Percentiles rank a stretch among this genome's conserved stretches.
Evolutionary conservation across 2,888 invertebrate species (phyloP).

Genomic region (Rotaria magnacalcarata): DNA sequence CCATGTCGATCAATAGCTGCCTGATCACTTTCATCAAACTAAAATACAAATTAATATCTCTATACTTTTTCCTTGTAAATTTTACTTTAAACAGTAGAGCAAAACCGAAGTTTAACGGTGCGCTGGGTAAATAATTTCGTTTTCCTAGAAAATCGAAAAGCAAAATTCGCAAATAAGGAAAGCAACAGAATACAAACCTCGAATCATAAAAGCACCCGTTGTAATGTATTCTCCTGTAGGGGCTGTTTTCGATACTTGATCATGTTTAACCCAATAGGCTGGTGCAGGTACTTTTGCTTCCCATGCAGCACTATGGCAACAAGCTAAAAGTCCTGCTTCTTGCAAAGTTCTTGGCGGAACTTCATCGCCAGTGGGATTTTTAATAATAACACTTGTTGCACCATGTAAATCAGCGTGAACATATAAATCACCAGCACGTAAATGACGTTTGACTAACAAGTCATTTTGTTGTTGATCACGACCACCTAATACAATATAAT

Average conservation of each 20-base stretch:
- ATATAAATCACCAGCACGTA: slow-evolving; percentile 76
- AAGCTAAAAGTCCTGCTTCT: slow-evolving; percentile 92
- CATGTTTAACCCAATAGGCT: slow-evolving; percentile 92
- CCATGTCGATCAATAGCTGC: slow-evolving; percentile 40
- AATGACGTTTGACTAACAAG: slow-evolving; percentile 85
- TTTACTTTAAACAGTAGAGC: slow-evolving; percentile 60
- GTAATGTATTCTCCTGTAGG: slow-evolving; percentile 93
- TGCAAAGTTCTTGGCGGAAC: slow-evolving; percentile 89
- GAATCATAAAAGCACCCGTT: slow-evolving; percentile 66
- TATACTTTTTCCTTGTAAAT: too few species aligned
- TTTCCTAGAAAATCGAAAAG: slow-evolving; percentile 65
- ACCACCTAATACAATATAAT: slow-evolving; percentile 79
- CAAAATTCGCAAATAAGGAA: not conserved
- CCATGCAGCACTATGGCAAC: slow-evolving; percentile 90
- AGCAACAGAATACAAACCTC: slow-evolving; percentile 57
- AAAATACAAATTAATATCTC: not conserved
- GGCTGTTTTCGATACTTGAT: slow-evolving; percentile 86
- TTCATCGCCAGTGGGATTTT: slow-evolving; percentile 69
- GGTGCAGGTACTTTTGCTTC: slow-evolving; percentile 90
- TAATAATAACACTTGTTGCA: slow-evolving; percentile 73
- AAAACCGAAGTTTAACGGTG: slow-evolving; percentile 84
- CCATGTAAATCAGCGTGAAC: slow-evolving; percentile 80
- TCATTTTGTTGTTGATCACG: slow-evolving; percentile 97
- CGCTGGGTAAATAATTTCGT: slow-evolving; percentile 90
- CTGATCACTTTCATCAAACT: slow-evolving; percentile 40